Base-by-base conservation (phyloP, 2,888 invertebrate species). In the Drosophila lutescens region DNA sequence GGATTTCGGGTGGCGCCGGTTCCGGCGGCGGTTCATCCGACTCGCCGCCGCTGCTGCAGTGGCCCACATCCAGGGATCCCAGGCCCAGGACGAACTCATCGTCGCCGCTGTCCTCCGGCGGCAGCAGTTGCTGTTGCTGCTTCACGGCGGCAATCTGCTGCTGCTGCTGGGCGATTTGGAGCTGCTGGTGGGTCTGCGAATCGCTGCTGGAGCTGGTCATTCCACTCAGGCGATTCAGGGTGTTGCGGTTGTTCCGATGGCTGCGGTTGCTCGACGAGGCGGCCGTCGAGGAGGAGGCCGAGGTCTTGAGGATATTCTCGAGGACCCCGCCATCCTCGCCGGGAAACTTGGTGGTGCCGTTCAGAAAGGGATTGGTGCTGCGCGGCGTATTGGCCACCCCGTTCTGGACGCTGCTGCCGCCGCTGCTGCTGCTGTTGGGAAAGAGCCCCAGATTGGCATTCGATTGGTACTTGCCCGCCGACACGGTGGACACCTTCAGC, bases 1-100 rank as follows among this genome's bases (percentile, higher is more conserved):
- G 97, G 55, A 97, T 95, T 93, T 96, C 96, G 2, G 96, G 97
- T 7, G 97, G 97, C 54, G 96, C 96, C 2, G 97, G 97, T 89
- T 97, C 96, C 4, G 96, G 96, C 12, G 97, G 96, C 2, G 96
- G 96, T 9, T 69, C 67, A 41, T 69, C 70, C 2, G 70, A 70
- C 73, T 96, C 96, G 78, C 78, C 79, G 17, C 79, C 83, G 41
- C 81, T 79, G 51, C 83, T 74, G 13, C 50, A 34, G 41, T 53
- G 61, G 38, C 55, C 49, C 12, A 47, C 83, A 20, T 81, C 86
- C 2, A 47, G 17, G 47, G 47, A 17, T 0, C 59, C 59, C 46
- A 46, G 32, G 0, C 59, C 59, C 38, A 46, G 17, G 8, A 63
- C 65, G n/a, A 40, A 63, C 17, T 63, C 47, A 38, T 65, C 47